Evolutionary conservation across 2,113 vertebrate species (phyloP).

Genomic region (zebrafish (Danio rerio)): GRCz12tu NC_133189.1:25076501-25077000

Average conservation of each 20-base stretch:
- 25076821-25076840: neutral
- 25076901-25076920: too few species aligned
- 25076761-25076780: conserved; percentile 66
- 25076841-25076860: too few species aligned
- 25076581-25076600: conserved; percentile 79
- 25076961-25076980: too few species aligned
- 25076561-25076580: conserved; percentile 90
- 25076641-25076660: conserved; percentile 86
- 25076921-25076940: too few species aligned
- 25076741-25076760: conserved; percentile 83
- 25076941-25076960: too few species aligned
- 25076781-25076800: conserved; percentile 24
- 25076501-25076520: too few species aligned
- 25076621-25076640: conserved; percentile 78
- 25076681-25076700: conserved; percentile 86
- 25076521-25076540: neutral
- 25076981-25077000: too few species aligned
- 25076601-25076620: conserved; percentile 82
- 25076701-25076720: conserved; percentile 82
- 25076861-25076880: too few species aligned
- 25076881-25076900: neutral
- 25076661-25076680: conserved; percentile 74
- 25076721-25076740: conserved; percentile 82
- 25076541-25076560: conserved; percentile 63
- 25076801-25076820: neutral